Evolutionary conservation across 2,888 invertebrate genomes (phyloP), one percentile per base, ranked within the genome.

Genomic region (Ectemnius lituratus): DNA sequence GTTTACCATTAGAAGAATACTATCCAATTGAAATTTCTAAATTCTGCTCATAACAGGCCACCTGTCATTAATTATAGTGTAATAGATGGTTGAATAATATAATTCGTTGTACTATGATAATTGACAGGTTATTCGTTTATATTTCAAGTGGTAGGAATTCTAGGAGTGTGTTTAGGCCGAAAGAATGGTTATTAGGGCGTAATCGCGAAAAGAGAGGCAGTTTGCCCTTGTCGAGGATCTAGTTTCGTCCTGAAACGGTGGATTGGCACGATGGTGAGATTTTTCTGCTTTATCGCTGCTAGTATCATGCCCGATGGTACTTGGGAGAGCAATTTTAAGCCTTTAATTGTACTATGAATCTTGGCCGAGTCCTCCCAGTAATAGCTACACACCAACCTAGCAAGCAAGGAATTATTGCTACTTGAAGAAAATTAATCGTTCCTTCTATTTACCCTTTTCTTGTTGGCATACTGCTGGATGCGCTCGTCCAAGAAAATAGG

Each of bases 321-420:
- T 64, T 62, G 67, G n/a, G 66, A 16, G 61, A 64, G 61, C 75
- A 62, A 70, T 63, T 62, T 66, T 65, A 67, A 62, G 69, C 27
- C 37, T 69, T 46, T 77, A 81, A 79, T 78, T 74, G 62, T 63
- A 23, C 56, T 59, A 78, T 81, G 71, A 78, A 79, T 78, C 71
- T 69, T 62, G 5, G 49, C 4, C 20, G 27, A 28, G 52, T 16
- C 45, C 18, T 28, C 56, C 67, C 63, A 58, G 67, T 45, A 47
- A 52, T 58, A 23, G 65, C 56, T 69, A 56, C 67, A 56, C 67
- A n/a, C 46, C 49, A 27, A 47, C 56, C 49, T 63, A 58, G 63
- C 67, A 62, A 63, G 18, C 20, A 61, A 71, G 69, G 78, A 79
- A 67, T 68, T 81, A 78, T 74, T 65, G 68, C 60, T 13, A n/a